Conservation (phyloP, 2,888 invertebrate species). For the Thereva nobilitata region DNA sequence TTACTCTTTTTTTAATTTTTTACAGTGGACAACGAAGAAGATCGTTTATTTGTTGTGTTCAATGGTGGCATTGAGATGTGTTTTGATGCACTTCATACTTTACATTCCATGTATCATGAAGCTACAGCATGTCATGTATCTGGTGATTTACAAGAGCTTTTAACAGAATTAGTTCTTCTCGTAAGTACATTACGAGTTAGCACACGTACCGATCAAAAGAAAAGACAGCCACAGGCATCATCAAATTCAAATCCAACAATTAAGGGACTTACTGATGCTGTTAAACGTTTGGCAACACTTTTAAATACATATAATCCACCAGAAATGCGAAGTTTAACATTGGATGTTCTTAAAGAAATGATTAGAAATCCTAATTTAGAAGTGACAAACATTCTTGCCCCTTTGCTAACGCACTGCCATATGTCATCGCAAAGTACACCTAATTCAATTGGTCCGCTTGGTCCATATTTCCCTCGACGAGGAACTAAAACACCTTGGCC, state of each 20-base stretch:
- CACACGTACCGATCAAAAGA: constrained; percentile 53
- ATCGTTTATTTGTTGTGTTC: constrained; percentile 85
- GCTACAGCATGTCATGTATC: constrained; percentile 87
- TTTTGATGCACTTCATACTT: constrained; percentile 80
- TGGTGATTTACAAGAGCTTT: constrained; percentile 80
- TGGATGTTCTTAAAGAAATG: constrained; percentile 64
- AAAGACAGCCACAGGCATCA: constrained; percentile 51
- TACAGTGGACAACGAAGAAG: constrained; percentile 82
- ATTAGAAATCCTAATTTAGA: constrained; percentile 56
- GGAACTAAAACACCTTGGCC: constrained; percentile 64
- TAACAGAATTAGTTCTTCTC: constrained; percentile 75
- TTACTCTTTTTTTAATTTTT: background rate
- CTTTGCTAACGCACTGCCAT: constrained; percentile 84
- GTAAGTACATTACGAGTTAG: constrained; percentile 71
- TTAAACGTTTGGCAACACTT: constrained; percentile 83
- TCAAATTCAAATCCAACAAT: constrained; percentile 53
- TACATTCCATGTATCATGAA: constrained; percentile 93
- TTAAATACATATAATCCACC: constrained; percentile 87
- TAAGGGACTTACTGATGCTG: constrained; percentile 87
- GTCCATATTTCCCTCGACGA: constrained; percentile 76
- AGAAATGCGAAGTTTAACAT: constrained; percentile 77
- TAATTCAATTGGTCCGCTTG: constrained; percentile 68
- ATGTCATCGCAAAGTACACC: constrained; percentile 76
- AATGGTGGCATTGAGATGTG: constrained; percentile 78
- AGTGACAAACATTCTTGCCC: constrained; percentile 76